Evolutionary conservation across 2,113 vertebrate genomes (phyloP).

Genomic region (Boulengeromyrus knoepffleri): DNA sequence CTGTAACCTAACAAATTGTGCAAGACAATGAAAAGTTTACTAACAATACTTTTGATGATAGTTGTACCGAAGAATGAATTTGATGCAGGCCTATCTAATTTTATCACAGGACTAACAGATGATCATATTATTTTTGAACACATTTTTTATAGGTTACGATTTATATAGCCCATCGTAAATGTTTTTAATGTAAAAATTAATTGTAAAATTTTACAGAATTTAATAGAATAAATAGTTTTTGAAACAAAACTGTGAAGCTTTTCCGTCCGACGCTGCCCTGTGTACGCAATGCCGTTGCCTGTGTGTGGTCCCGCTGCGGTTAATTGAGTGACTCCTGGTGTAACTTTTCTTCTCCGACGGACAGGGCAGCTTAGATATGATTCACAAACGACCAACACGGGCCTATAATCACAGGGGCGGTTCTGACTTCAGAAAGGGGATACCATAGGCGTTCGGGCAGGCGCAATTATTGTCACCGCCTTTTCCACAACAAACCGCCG

Average conservation of each 20-base stretch:
- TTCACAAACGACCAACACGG: conserved; percentile 19
- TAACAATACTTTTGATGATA: background rate
- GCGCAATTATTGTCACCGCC: conserved; percentile 20
- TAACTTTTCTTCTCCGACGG: conserved; percentile 10
- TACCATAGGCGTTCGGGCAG: background rate
- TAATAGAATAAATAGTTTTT: background rate
- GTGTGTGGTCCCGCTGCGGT: conserved; percentile 23
- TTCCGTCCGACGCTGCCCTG: too few relatives aligned
- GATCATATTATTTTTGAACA: background rate
- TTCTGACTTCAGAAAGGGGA: conserved; percentile 12
- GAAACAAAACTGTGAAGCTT: background rate
- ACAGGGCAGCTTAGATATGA: conserved; percentile 3
- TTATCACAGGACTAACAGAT: background rate
- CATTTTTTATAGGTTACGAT: background rate
- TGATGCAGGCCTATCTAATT: background rate
- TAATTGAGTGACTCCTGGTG: conserved; percentile 26
- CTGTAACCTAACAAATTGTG: background rate
- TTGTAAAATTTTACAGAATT: background rate
- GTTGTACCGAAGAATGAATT: background rate
- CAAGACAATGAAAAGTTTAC: background rate
- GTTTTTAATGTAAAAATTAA: background rate
- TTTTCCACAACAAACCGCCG: conserved; percentile 16
- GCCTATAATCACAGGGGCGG: conserved; percentile 23
- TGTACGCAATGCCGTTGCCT: background rate
- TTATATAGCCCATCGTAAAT: background rate